A percentile compares a stretch with the other conserved stretches of the same genome.
phyloP scores from a whole-genome alignment of 2,888 invertebrate species.

The Ectobius pallidus region DNA sequence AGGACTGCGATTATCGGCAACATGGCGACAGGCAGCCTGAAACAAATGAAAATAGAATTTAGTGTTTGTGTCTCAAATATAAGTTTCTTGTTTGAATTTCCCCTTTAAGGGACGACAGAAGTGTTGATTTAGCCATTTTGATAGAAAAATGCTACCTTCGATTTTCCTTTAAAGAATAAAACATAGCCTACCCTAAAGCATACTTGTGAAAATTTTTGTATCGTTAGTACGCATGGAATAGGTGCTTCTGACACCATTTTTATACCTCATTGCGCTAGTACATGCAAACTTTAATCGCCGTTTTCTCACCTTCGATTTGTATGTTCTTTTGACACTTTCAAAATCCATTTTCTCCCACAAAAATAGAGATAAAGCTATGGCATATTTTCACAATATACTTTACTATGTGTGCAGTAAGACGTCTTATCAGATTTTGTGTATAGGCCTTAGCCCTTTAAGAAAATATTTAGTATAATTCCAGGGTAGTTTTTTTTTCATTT shows the following conservation, averaged over 20 bases:
- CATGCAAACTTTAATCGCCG: not conserved
- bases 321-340: not conserved
- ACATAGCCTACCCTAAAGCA: not conserved
- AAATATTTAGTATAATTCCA: too few species aligned
- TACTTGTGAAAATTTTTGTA: too few species aligned
- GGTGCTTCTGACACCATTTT: too few species aligned
- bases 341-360: not conserved
- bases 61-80: not conserved
- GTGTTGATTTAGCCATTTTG: too few species aligned
- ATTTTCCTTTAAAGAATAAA: not conserved
- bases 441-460: too few species aligned
- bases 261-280: not conserved
- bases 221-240: not conserved
- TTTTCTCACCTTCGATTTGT: not conserved
- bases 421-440: too few species aligned
- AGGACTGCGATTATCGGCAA: not conserved
- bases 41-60: not conserved
- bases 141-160: not conserved
- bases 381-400: not conserved
- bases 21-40: slow-evolving; percentile 1
- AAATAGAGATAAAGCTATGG: too few species aligned
- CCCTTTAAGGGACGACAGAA: too few species aligned
- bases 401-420: too few species aligned
- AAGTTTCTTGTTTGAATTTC: not conserved
- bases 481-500: too few species aligned